Evolutionary conservation across 2,113 vertebrate genomes (phyloP).

Genomic region (Boleophthalmus pectinirostris): DNA sequence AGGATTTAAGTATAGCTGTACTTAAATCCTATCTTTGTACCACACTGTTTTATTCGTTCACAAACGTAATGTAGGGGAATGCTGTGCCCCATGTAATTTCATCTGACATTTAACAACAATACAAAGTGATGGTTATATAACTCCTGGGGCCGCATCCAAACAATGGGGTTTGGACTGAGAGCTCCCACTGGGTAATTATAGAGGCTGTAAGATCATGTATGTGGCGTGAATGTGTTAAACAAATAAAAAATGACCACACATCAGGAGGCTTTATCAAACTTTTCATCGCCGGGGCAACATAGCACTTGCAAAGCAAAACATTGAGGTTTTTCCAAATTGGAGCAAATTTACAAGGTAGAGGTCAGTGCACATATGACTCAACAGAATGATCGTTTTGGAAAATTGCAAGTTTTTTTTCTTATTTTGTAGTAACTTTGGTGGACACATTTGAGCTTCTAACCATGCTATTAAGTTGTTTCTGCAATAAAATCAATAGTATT

Average conservation of each 20-base stretch:
- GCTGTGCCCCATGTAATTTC: conserved; percentile 30
- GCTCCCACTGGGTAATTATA: conserved; percentile 3
- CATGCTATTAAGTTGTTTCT: background rate
- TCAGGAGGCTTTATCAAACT: background rate
- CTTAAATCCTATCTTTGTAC: background rate
- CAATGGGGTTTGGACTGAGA: background rate
- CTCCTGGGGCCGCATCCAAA: conserved; percentile 8
- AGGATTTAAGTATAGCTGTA: too few relatives aligned
- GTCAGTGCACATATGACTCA: background rate
- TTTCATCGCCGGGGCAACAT: background rate
- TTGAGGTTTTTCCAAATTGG: background rate
- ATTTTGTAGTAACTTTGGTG: background rate
- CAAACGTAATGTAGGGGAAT: conserved; percentile 31
- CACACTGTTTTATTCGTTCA: conserved; percentile 11
- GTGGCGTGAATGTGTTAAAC: background rate
- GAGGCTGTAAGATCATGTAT: background rate
- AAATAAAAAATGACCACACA: conserved; percentile 3
- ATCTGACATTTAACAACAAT: conserved; percentile 26
- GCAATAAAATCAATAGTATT: background rate
- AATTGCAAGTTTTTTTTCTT: background rate
- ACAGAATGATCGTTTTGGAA: background rate
- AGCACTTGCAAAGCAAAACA: background rate
- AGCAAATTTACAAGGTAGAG: background rate
- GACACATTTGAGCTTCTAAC: background rate
- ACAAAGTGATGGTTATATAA: background rate